Conservation (phyloP, 2,113 vertebrate species). For the Brachyhypopomus gauderio region DNA sequence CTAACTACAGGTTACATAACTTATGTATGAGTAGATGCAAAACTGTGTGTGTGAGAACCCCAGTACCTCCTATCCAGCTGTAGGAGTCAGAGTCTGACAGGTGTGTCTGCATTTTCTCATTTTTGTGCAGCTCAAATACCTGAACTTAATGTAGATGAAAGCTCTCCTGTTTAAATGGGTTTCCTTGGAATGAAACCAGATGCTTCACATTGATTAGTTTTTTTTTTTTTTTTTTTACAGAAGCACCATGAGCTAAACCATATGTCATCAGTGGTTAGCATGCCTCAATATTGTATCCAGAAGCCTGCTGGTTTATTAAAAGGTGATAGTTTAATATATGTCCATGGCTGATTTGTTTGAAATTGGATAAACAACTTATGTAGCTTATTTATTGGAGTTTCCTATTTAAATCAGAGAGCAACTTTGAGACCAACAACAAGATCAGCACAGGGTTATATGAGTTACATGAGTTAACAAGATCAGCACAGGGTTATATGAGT, state of each 20-base stretch:
- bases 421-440: no score
- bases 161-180: conserved; percentile 24
- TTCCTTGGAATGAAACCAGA: conserved; percentile 35
- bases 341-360: no score
- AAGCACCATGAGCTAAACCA: neutral
- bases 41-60: conserved; percentile 8
- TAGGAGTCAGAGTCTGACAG: conserved; percentile 3
- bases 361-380: no score
- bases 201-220: neutral
- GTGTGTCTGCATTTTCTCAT: conserved; percentile 34
- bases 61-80: conserved; percentile 9
- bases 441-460: no score
- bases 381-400: no score
- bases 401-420: no score
- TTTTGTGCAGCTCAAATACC: conserved; percentile 15
- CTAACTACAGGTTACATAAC: conserved; percentile 47
- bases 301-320: neutral
- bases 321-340: no score
- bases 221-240: neutral
- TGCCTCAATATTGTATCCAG: neutral
- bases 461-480: no score
- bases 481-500: no score
- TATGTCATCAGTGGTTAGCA: neutral
- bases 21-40: conserved; percentile 27
- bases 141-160: conserved; percentile 12